These are phyloP conservation scores for Pantherophis guttatus DNA, from an alignment of 2,113 vertebrate genomes.

Conservation along the genomic window DNA sequence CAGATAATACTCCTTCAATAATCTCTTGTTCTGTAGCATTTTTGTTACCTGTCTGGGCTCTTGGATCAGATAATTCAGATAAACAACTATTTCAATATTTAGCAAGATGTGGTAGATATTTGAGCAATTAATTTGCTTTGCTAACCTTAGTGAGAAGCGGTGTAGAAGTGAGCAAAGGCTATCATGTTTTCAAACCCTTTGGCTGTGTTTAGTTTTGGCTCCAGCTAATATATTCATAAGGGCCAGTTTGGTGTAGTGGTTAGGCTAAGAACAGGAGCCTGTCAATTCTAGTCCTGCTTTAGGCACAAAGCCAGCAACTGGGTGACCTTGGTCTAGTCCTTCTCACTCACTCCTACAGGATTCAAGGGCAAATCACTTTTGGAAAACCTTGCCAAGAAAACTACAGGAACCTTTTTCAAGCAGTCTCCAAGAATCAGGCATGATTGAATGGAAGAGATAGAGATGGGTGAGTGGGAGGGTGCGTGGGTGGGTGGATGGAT, in stretches of 20 bases:
- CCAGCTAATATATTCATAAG: neutral
- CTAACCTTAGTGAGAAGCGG: neutral
- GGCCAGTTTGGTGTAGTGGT: too few relatives aligned
- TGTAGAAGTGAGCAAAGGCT: neutral
- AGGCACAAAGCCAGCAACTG: too few relatives aligned
- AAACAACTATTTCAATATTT: slow-evolving; percentile 51
- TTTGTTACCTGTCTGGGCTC: neutral
- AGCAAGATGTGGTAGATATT: slow-evolving; percentile 26
- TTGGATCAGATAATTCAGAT: neutral
- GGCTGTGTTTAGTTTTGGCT: neutral
- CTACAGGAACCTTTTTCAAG: neutral
- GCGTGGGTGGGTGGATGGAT: too few relatives aligned
- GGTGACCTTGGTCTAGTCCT: too few relatives aligned
- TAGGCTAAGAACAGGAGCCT: too few relatives aligned
- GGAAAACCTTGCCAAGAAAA: too few relatives aligned
- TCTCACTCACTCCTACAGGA: too few relatives aligned
- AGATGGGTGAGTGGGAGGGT: neutral
- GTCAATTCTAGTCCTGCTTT: too few relatives aligned
- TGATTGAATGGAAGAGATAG: neutral
- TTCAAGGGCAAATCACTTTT: too few relatives aligned
- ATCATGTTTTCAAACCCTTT: neutral
- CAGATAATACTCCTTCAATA: slow-evolving; percentile 33
- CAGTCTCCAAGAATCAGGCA: neutral
- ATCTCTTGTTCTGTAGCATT: slow-evolving; percentile 34
- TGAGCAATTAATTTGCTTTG: slow-evolving; percentile 19